These are phyloP conservation scores for Platyrinchus mystaceus DNA, from an alignment of 2,797 vertebrate species.

Conservation along the genomic window DNA sequence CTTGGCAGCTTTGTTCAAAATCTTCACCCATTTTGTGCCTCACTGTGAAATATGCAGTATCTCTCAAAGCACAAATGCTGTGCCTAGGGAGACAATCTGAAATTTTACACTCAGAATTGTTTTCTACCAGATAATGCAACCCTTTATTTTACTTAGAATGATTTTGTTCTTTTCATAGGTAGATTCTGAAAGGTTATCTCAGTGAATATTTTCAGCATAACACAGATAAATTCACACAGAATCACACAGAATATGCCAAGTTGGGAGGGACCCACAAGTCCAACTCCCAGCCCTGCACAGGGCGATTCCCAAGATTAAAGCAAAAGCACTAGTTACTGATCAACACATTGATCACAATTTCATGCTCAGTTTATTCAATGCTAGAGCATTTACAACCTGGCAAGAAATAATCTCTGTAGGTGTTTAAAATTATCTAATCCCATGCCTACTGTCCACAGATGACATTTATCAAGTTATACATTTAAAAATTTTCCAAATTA, in stretches of 20 bases:
- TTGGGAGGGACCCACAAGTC: background rate
- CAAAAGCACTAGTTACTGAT: background rate
- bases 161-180: background rate
- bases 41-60: slow-evolving; percentile 88
- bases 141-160: background rate
- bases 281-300: background rate
- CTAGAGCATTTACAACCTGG: background rate
- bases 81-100: slow-evolving; percentile 92
- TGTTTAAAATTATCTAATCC: background rate
- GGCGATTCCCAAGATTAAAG: background rate
- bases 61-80: slow-evolving; percentile 88
- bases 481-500: background rate
- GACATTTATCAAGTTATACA: background rate
- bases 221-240: background rate
- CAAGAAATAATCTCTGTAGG: background rate
- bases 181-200: background rate
- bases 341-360: background rate
- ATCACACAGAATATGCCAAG: background rate
- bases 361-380: background rate
- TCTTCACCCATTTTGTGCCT: slow-evolving; percentile 90
- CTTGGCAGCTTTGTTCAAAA: slow-evolving; percentile 88
- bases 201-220: background rate
- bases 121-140: background rate
- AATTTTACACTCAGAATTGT: background rate
- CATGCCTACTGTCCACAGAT: background rate